Base-by-base conservation (phyloP, 2,113 vertebrate species). In the Ornithorhynchus anatinus region DNA sequence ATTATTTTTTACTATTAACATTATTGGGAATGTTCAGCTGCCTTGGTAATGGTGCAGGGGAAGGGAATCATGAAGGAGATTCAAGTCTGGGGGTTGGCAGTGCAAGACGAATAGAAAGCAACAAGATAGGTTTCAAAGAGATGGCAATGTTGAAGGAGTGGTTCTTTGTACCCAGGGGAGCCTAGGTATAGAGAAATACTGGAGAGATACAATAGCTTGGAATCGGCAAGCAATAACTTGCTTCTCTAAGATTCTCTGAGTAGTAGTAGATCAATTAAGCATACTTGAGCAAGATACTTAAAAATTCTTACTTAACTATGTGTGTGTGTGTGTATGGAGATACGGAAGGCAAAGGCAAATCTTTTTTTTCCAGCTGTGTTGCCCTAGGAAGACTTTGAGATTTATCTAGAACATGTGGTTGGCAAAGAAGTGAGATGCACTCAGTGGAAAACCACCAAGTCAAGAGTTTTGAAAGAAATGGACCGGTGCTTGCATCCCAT, bases 401-500 rank as follows among this genome's bases (percentile, higher is more conserved):
- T n/a, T n/a, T n/a, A n/a, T n/a, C n/a, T n/a, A 61, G 60, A 15
- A 32, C 25, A 25, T 65, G 63, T 52, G n/a, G 37, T 10, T 67
- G 69, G 56, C 73, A 59, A 25, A 0, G 12, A 16, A 20, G 9
- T 0, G 1, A 8, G 9, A 37, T 0, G 0, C 56, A 54, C 17
- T 16, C 25, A 79, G 61, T 44, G 45, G 59, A 45, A 27, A 48
- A 52, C 43, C n/a, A n/a, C n/a, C n/a, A n/a, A 39, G 51, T 20
- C 1, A 0, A 60, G 43, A 27, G 53, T 37, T 67, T 32, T 22
- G 40, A 27, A 19, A 52, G 54, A 63, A 36, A 67, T 52, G n/a
- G n/a, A n/a, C n/a, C n/a, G n/a, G n/a, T n/a, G n/a, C n/a, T n/a
- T n/a, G n/a, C n/a, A n/a, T n/a, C n/a, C n/a, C n/a, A n/a, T n/a